phyloP scores from a whole-genome alignment of 2,797 vertebrate genomes.

The Distichodus sexfasciatus region DNA sequence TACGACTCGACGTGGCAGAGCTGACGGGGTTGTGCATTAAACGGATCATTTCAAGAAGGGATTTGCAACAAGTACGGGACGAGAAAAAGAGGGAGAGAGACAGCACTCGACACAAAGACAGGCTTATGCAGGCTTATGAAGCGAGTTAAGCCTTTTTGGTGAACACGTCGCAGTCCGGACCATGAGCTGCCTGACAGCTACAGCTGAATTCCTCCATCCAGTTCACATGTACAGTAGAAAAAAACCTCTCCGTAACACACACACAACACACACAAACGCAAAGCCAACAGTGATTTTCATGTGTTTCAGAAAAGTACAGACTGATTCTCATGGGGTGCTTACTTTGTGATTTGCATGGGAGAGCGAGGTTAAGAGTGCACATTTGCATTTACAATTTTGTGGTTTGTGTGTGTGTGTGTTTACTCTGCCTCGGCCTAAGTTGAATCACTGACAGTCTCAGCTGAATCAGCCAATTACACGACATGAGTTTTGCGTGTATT shows the following conservation, averaged over 20 bases:
- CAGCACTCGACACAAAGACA: constrained; percentile 1
- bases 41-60: constrained; percentile 13
- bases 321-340: neutral
- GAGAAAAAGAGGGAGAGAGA: constrained; percentile 13
- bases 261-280: too few relatives aligned
- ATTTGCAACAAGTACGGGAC: neutral
- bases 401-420: neutral
- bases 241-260: too few relatives aligned
- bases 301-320: too few relatives aligned
- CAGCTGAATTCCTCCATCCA: too few relatives aligned
- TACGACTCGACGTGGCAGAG: neutral
- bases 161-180: too few relatives aligned
- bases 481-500: constrained; percentile 38
- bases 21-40: constrained; percentile 2
- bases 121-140: constrained; percentile 13
- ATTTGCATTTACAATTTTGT: neutral
- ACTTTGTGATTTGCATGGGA: constrained; percentile 2
- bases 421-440: constrained; percentile 7
- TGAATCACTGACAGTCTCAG: constrained; percentile 28
- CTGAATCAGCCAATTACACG: constrained; percentile 51
- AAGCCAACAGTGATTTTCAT: too few relatives aligned
- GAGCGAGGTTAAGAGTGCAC: constrained; percentile 7
- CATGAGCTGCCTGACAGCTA: too few relatives aligned
- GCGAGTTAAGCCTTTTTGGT: too few relatives aligned
- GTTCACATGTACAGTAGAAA: too few relatives aligned